A percentile compares a stretch with the other conserved stretches of the same genome.
Evolutionary conservation across 2,797 vertebrate species (phyloP).

Genomic region (Brachyalestes nurse): DNA sequence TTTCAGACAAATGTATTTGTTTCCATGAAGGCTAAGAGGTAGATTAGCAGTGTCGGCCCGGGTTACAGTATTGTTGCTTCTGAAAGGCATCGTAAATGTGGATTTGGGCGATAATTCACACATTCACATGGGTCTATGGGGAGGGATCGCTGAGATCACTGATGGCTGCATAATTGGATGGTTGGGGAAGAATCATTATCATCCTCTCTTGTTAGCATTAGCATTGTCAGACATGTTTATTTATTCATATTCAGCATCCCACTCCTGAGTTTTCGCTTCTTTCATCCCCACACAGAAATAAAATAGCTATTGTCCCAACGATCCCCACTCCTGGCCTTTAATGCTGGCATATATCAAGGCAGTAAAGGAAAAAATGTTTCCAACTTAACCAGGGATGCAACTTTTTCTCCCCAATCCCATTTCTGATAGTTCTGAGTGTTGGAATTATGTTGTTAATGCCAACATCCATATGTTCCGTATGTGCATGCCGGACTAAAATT

Average conservation of each 20-base stretch:
- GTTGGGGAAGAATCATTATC: slow-evolving; percentile 19
- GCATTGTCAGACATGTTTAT: slow-evolving; percentile 15
- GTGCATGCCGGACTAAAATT: too few relatives aligned
- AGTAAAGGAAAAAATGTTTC: slow-evolving; percentile 22
- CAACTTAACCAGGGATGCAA: neutral
- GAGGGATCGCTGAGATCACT: slow-evolving; percentile 65
- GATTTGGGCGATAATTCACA: slow-evolving; percentile 82
- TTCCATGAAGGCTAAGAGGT: slow-evolving; percentile 79
- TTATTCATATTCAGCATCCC: slow-evolving; percentile 20
- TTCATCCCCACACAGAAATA: slow-evolving; percentile 26
- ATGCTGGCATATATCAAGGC: slow-evolving; percentile 25
- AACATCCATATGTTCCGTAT: too few relatives aligned
- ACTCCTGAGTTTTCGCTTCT: slow-evolving; percentile 28
- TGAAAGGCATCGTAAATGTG: slow-evolving; percentile 80
- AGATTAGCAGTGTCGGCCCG: slow-evolving; percentile 79
- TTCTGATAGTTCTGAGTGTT: too few relatives aligned
- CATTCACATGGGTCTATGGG: slow-evolving; percentile 63
- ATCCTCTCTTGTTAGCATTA: slow-evolving; percentile 31
- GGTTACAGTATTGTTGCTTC: slow-evolving; percentile 76
- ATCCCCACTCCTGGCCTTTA: slow-evolving; percentile 10
- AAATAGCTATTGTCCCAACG: slow-evolving; percentile 24
- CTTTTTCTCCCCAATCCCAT: neutral
- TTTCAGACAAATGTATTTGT: slow-evolving; percentile 79
- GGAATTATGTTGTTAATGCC: too few relatives aligned
- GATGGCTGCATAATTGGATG: slow-evolving; percentile 58